Conservation (phyloP, 2,888 invertebrate genomes). For the Standfussiana lucernea region DNA sequence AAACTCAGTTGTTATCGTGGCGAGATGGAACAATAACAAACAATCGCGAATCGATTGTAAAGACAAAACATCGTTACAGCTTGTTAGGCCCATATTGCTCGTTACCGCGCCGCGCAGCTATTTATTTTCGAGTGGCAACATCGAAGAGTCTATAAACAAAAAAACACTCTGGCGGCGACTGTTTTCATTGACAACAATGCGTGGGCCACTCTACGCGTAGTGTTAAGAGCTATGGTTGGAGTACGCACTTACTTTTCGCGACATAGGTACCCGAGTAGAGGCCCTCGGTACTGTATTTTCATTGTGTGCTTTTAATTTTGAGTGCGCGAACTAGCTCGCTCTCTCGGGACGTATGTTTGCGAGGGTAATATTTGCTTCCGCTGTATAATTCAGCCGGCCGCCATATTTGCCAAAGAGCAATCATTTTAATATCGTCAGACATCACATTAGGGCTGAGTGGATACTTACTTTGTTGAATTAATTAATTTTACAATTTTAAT, state of each 20-base stretch:
- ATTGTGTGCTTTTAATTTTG: conserved; percentile 92
- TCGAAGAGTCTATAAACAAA: conserved; percentile 90
- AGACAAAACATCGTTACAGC: conserved; percentile 87
- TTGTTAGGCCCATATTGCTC: conserved; percentile 88
- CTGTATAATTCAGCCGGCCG: conserved; percentile 92
- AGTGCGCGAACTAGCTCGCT: conserved; percentile 92
- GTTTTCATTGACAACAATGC: conserved; percentile 90
- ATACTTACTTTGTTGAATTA: conserved; percentile 84
- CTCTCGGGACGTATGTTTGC: conserved; percentile 91
- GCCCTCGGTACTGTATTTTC: conserved; percentile 90
- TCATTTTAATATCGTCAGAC: conserved; percentile 92
- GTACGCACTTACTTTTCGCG: conserved; percentile 89
- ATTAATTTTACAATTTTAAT: conserved; percentile 88
- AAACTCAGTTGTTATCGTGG: conserved; percentile 72
- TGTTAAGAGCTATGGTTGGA: conserved; percentile 87
- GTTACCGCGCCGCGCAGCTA: conserved; percentile 85
- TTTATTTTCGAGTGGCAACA: conserved; percentile 90
- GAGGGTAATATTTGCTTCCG: conserved; percentile 91
- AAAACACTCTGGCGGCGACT: conserved; percentile 89
- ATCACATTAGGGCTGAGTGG: conserved; percentile 89
- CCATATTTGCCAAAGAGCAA: conserved; percentile 92
- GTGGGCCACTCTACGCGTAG: conserved; percentile 79
- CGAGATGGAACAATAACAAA: conserved; percentile 80
- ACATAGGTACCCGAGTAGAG: conserved; percentile 88
- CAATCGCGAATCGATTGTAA: conserved; percentile 82